Evolutionary conservation across 2,113 vertebrate species (phyloP), one percentile per base, ranked within the genome.

Genomic region (Alaudala cheleensis): DNA sequence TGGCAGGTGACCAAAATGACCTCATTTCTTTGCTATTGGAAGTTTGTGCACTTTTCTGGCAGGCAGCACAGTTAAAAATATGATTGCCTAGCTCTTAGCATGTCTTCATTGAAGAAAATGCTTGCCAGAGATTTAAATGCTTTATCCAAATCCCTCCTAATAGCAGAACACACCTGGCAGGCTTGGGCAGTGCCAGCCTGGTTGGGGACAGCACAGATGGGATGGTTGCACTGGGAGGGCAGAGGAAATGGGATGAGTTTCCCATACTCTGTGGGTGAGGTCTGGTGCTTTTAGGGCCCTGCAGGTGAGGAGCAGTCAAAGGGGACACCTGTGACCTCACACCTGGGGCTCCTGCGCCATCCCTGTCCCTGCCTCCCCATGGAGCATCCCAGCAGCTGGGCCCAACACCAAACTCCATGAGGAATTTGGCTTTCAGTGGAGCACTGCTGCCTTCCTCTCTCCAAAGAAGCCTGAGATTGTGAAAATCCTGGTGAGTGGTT

Each of bases 11-110:
- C 88, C 97, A 97, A 58, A 94, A 92, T 97, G 91, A 98, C 88
- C 86, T 98, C 78, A 97, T 95, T 95, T 93, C 95, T 97, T 96
- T 96, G 95, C 97, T 97, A 96, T 97, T 92, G 86, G 95, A 97
- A 97, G 96, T 93, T 96, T 93, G 86, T 89, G 90, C 88, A 40
- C 80, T 97, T 95, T 94, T 92, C 91, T 96, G 95, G 95, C 95
- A 96, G 89, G 88, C 87, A 94, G 57, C 71, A 49, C 60, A 37
- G 88, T 61, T 87, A 62, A 80, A 93, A 94, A 92, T 96, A 84
- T 54, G 91, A 96, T 96, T 96, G 88, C 95, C 86, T 90, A 67
- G 93, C 87, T 94, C 92, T 50, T 77, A 92, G 80, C 53, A 20
- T 89, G 39, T 92, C 92, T 95, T 95, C 95, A 97, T 93, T 96